Conservation (phyloP, 2,113 vertebrate species). For the Sphyrna mokarran region DNA sequence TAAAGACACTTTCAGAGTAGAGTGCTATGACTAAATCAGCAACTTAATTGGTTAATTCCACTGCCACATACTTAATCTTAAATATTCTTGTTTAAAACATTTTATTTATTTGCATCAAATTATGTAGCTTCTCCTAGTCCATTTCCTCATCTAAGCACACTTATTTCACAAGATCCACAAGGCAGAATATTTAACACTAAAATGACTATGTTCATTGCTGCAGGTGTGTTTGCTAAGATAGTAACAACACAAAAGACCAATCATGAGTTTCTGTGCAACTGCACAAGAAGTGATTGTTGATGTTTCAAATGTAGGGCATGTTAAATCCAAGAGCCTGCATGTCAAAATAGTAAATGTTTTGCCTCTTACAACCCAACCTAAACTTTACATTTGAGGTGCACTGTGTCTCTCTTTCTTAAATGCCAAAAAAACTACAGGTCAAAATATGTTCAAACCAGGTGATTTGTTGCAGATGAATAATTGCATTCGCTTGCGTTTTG, state of each 20-base stretch:
- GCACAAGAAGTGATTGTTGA: not conserved
- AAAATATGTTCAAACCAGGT: not conserved
- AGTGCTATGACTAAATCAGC: not conserved
- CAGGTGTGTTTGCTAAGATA: not conserved
- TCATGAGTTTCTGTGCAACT: not conserved
- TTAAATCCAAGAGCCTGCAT: not conserved
- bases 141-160: not conserved
- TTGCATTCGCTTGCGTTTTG: not conserved
- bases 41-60: not conserved
- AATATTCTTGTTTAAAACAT: not conserved
- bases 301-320: not conserved
- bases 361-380: not conserved
- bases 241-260: not conserved
- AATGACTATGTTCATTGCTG: not conserved
- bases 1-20: not conserved
- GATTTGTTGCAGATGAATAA: not conserved
- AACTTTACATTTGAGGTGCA: not conserved
- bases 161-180: not conserved
- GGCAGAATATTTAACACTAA: not conserved
- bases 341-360: not conserved
- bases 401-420: not conserved
- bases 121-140: not conserved
- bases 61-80: not conserved
- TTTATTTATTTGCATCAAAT: not conserved
- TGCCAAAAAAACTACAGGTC: not conserved